phyloP scores from a whole-genome alignment of 2,113 vertebrate genomes.

The Ammodytes dubius region DNA sequence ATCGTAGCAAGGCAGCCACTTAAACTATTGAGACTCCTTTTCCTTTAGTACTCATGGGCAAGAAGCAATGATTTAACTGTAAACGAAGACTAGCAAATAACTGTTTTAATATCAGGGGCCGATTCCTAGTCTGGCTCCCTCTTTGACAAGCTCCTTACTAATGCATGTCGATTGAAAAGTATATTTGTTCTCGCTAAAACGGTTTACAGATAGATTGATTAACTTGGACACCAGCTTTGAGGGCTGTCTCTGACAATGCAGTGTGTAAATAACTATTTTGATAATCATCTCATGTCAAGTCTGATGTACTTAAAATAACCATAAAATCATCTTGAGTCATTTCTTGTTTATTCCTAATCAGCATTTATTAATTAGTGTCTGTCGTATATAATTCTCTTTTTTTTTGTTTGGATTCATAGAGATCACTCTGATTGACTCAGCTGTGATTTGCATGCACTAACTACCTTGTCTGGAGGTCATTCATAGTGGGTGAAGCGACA shows the following conservation, averaged over 20 bases:
- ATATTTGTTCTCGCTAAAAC: background rate
- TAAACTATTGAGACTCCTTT: conserved; percentile 48
- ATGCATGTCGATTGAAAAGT: conserved; percentile 11
- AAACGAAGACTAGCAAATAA: conserved; percentile 32
- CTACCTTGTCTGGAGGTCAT: conserved; percentile 53
- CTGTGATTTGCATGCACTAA: conserved; percentile 59
- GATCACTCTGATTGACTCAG: conserved; percentile 46
- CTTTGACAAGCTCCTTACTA: conserved; percentile 6
- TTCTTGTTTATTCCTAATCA: conserved; percentile 42
- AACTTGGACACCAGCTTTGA: background rate
- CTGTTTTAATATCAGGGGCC: conserved; percentile 6
- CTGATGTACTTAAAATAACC: conserved; percentile 43
- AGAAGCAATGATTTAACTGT: conserved; percentile 38
- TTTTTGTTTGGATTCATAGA: conserved; percentile 23
- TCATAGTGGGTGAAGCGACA: conserved; percentile 42
- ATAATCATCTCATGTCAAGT: conserved; percentile 32
- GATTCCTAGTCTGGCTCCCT: conserved; percentile 11
- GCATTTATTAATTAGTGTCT: conserved; percentile 32
- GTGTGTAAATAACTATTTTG: conserved; percentile 25
- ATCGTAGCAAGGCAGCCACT: conserved; percentile 48
- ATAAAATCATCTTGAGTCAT: conserved; percentile 40
- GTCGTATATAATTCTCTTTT: conserved; percentile 25
- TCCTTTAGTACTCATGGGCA: conserved; percentile 32
- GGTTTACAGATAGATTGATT: conserved; percentile 29
- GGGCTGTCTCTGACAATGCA: background rate